phyloP scores from a whole-genome alignment of 2,888 invertebrate genomes.

The Disparrhopalites patrizii region DNA sequence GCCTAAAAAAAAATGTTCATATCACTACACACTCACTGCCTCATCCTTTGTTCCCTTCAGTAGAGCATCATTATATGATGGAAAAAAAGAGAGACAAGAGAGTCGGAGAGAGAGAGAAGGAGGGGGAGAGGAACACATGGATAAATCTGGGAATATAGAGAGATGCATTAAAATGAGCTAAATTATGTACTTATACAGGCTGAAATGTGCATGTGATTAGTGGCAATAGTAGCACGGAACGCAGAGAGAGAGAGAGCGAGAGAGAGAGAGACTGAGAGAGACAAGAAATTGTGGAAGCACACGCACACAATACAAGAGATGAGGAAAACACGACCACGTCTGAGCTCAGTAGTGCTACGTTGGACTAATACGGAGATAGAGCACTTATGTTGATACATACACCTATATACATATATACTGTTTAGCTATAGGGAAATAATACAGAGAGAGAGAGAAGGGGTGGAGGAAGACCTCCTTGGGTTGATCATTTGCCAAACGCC shows the following conservation, averaged over 20 bases:
- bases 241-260: background rate
- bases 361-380: background rate
- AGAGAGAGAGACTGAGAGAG: too few relatives aligned
- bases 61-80: too few relatives aligned
- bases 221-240: background rate
- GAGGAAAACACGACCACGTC: too few relatives aligned
- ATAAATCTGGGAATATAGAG: conserved; percentile 17
- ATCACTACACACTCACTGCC: too few relatives aligned
- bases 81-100: too few relatives aligned
- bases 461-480: conserved; percentile 26
- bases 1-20: too few relatives aligned
- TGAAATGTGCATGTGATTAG: conserved; percentile 4
- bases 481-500: conserved; percentile 34
- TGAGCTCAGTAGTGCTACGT: too few relatives aligned
- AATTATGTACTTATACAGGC: conserved; percentile 15
- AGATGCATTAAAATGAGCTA: conserved; percentile 12
- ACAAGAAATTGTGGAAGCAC: too few relatives aligned
- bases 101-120: background rate
- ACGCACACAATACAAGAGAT: too few relatives aligned
- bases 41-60: too few relatives aligned
- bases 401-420: too few relatives aligned
- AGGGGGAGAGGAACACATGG: conserved; percentile 5
- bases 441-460: conserved; percentile 2
- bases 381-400: too few relatives aligned
- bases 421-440: background rate